Base-by-base conservation (phyloP, 1,140 invertebrate genomes). In the Aradophagus sp. region DNA sequence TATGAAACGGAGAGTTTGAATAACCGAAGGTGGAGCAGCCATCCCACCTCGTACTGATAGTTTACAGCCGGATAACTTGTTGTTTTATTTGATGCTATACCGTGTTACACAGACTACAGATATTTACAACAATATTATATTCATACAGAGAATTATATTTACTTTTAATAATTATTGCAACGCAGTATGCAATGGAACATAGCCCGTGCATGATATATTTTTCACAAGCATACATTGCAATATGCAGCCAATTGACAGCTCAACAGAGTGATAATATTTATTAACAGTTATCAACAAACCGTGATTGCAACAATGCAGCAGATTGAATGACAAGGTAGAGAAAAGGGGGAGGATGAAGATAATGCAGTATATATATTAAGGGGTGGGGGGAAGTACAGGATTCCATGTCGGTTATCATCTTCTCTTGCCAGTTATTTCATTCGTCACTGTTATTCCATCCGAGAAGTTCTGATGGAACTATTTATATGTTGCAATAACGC, bases 61-160 rank as follows among this genome's bases (percentile, higher is more conserved):
- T 81, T 82, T 45, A 80, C 81, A 84, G 80, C 77, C 80, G 80
- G 77, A 82, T 81, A 75, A 84, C 83, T 84, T 84, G 84, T 86
- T 86, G 80, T 84, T 86, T 86, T 81, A 81, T 86, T 84, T 86
- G 72, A 84, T 86, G 84, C 84, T 86, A 86, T 86, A 86, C 84
- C 84, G 84, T 86, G 84, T 86, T 86, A 86, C 83, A 84, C 83
- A 86, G 81, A 85, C 84, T 86, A 86, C 83, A 86, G 84, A 86
- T 86, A 84, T 86, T 86, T 86, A 86, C 83, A 83, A 84, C 82
- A 84, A 84, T 85, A 85, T 85, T 86, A 85, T 86, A 86, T 86
- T 85, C 84, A 83, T 86, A 85, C 83, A 86, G 84, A 86, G 84
- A 78, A 83, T 86, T 86, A 83, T 86, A 86, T 86, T 86, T 86